Evolutionary conservation across 1,140 invertebrate genomes (phyloP).

Genomic region (Drosophila kohkoa): DNA sequence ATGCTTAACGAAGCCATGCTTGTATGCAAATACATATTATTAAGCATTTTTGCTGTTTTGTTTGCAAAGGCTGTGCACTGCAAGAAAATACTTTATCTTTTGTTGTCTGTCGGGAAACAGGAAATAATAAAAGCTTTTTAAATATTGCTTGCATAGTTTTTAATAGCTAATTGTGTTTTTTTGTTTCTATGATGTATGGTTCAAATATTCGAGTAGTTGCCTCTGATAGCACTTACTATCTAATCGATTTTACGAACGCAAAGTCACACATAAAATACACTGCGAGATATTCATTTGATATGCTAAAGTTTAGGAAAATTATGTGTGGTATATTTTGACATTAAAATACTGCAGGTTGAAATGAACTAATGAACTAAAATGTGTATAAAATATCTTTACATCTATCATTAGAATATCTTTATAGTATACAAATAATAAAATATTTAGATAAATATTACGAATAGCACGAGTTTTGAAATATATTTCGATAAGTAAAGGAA

Average conservation of each 20-base stretch:
- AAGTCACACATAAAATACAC: background rate
- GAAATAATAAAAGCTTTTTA: background rate
- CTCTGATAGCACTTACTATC: conserved; percentile 3
- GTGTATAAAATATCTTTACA: too few species aligned
- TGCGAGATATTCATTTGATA: background rate
- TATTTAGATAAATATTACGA: too few species aligned
- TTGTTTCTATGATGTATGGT: background rate
- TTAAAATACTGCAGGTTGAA: too few species aligned
- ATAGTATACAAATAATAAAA: too few species aligned
- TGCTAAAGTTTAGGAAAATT: too few species aligned
- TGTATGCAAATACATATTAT: conserved; percentile 20
- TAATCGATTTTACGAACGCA: conserved; percentile 4
- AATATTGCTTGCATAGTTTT: background rate
- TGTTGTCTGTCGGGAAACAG: background rate
- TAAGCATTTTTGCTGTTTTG: conserved; percentile 38
- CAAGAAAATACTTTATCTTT: background rate
- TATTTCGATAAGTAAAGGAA: too few species aligned
- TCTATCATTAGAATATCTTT: too few species aligned
- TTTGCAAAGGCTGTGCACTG: conserved; percentile 33
- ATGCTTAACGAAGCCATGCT: background rate
- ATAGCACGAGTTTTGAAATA: too few species aligned
- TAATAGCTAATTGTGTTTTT: conserved; percentile 7
- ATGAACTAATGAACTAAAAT: too few species aligned
- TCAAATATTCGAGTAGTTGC: background rate
- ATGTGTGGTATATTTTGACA: too few species aligned